Evolutionary conservation across 1,140 invertebrate species (phyloP), one percentile per base, ranked within the genome.

Genomic region (Riptortus pedestris): DNA sequence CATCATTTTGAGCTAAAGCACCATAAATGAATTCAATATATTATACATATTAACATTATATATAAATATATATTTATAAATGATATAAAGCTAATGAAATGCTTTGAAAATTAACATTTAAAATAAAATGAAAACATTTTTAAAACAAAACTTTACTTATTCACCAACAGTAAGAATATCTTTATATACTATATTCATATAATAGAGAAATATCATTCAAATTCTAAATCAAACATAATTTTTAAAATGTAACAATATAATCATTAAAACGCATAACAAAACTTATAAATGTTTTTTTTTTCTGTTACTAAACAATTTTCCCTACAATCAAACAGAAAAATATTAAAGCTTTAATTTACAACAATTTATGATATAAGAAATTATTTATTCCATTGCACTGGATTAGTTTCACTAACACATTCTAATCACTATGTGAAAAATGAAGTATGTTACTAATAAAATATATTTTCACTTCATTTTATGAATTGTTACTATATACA

Each of bases 121-220:
- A 47, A 47, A 47, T n/a, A 47, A 22, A 47, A 47, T 20, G 20
- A 45, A 47, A 47, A 47, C n/a, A 55, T 55, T 24, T 55, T 55
- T 7, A 22, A 55, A 24, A 55, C 4, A 55, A 55, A 55, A 55
- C n/a, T 27, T 47, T 47, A n/a, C n/a, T 47, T 47, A 47, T 5
- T 9, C 11, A 47, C 7, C 20, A 55, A 55, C 24, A 55, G 14
- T 14, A 24, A 55, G 24, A 55, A 24, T 55, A 55, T 55, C 26
- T 55, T 24, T 55, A 24, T 24, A 55, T 27, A 55, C 26, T 24
- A 7, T 55, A 20, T 51, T 51, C 11, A 55, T 55, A 55, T 14
- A 55, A 55, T 55, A 55, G 51, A 55, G 51, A 55, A 55, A 55
- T 55, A 55, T 55, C 51, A 55, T 55, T 55, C 51, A 55, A 47